Evolutionary conservation across 2,888 invertebrate genomes (phyloP), one percentile per base, ranked within the genome.

Genomic region (Bhutanitis thaidina): DNA sequence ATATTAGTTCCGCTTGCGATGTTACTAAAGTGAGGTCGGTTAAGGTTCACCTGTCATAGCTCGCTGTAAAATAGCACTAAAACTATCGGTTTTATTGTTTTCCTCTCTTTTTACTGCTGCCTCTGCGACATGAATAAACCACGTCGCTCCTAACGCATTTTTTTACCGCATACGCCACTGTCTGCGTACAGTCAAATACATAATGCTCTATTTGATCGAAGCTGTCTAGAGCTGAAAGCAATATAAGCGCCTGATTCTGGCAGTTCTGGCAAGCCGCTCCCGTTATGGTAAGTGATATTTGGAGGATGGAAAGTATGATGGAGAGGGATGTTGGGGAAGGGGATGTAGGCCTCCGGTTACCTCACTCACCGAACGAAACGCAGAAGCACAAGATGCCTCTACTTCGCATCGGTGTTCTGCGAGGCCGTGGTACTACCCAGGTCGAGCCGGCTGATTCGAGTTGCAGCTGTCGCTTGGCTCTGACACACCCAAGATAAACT

Each of bases 21-120:
- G 15, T 44, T 30, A 43, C 39, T 43, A 29, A 34, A 49, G 25
- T 41, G 34, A 41, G n/a, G 25, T 14, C 13, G 13, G 29, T 41
- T 16, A 46, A 60, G 55, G 58, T 65, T 70, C 80, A 82, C 82
- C 83, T 83, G 83, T 74, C 74, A 65, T 62, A 65, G 57, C 49
- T 57, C 56, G 67, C 69, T 71, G 74, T 76, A 76, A 77, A 73
- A 74, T 59, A 53, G 61, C 61, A 67, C 69, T 82, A 78, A 80
- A 79, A 80, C 81, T 77, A 79, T 75, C 67, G 62, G 61, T 70
- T 81, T 84, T 84, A 83, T 78, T 77, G 66, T 70, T 64, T 65
- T 69, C 65, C 69, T 69, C 68, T 61, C 74, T 20, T 80, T 80
- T 79, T 79, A 75, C 65, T 69, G 65, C 62, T 65, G 62, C 57